phyloP scores from a whole-genome alignment of 2,113 vertebrate species.

The Calypte anna region DNA sequence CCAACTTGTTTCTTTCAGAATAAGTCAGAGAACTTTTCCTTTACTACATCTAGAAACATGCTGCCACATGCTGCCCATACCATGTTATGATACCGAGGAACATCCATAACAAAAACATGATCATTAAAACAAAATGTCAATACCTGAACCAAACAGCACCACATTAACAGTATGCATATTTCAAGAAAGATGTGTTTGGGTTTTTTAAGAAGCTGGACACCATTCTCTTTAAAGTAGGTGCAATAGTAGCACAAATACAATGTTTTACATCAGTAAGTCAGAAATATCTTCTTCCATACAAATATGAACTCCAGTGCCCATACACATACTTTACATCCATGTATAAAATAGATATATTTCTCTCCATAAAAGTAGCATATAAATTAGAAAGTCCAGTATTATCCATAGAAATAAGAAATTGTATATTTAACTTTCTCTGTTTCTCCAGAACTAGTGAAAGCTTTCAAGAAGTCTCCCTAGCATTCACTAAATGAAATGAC shows the following conservation, averaged over 20 bases:
- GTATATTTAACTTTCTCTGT: background rate
- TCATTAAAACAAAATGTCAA: background rate
- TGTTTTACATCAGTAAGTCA: background rate
- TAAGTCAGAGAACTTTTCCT: background rate
- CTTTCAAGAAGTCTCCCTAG: background rate
- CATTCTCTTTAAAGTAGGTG: background rate
- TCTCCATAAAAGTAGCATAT: background rate
- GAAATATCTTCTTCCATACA: background rate
- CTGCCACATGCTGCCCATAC: background rate
- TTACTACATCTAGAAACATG: background rate
- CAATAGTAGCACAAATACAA: background rate
- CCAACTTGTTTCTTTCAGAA: background rate
- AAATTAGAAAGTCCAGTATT: background rate
- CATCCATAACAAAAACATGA: background rate
- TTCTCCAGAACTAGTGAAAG: background rate
- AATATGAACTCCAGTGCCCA: background rate
- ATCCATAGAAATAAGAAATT: background rate
- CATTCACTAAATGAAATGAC: background rate
- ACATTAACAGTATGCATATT: background rate
- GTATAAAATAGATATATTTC: background rate
- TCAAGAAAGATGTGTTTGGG: background rate
- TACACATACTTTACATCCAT: no score
- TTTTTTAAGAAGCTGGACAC: background rate
- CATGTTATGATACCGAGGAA: background rate
- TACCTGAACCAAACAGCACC: background rate